Base-by-base conservation (phyloP, 1,140 invertebrate genomes). In the Lordiphosa collinella region DNA sequence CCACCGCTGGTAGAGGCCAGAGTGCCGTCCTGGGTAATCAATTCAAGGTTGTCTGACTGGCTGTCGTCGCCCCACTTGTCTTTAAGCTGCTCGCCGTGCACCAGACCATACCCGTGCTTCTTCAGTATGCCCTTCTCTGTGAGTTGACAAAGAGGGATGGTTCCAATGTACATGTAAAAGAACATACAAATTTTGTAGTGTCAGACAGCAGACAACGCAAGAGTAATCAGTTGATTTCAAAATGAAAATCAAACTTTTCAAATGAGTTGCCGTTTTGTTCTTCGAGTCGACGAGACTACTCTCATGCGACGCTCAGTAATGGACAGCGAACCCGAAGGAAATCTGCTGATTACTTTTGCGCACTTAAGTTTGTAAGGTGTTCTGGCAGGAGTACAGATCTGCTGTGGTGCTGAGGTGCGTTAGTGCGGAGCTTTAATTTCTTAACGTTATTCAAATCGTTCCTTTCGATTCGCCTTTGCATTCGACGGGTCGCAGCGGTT, bases 71-170 rank as follows among this genome's bases (percentile, higher is more conserved):
- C 91, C 90, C 92, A 93, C 85, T 94, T 93, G 64, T 92, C 91
- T 84, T 92, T 92, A 63, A 91, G 91, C 68, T 90, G 90, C 80
- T 92, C 92, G 59, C 89, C 90, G 82, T 91, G 91, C 80, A 94
- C 92, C 80, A 93, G 92, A 72, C 94, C 93, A 80, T 96, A 96
- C 66, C 92, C 92, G 86, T 94, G 94, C 89, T 95, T 95, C 91
- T 97, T 96, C 90, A 97, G 93, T 87, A 97, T 94, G 69, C 96
- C 96, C 89, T 95, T 96, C 89, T 96, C 96, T 79, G 95, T 94
- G 57, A 64, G 94, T 89, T 40, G 40, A 52, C 51, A 53, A 67
- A 75, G 60, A 55, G 52, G 34, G 52, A 69, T 53, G 43, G 49
- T 56, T 49, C 32, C 62, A 37, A 54, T 58, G 74, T 69, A 79